A percentile compares a stretch with the other conserved stretches of the same genome.
Conservation (phyloP, 2,888 invertebrate species). For the Dendrolimus pini region DNA sequence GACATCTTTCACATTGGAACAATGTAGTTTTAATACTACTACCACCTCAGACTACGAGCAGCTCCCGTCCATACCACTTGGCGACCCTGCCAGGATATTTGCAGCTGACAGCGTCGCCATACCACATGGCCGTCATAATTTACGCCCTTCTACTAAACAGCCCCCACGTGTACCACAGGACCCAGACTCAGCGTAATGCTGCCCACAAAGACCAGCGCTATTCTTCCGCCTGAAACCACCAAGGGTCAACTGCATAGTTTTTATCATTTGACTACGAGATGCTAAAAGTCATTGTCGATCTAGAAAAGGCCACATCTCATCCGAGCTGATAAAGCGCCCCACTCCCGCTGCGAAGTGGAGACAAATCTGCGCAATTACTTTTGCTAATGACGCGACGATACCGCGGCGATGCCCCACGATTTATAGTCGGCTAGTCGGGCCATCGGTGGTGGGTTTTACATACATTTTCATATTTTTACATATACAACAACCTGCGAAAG, state of each 20-base stretch:
- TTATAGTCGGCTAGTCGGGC: slow-evolving; percentile 57
- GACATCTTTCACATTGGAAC: too few relatives aligned
- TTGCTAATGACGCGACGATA: slow-evolving; percentile 63
- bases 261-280: slow-evolving; percentile 5
- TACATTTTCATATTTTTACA: slow-evolving; percentile 58
- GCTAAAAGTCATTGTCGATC: not conserved
- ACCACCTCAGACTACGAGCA: too few relatives aligned
- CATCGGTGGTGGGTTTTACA: slow-evolving; percentile 60
- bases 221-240: too few relatives aligned
- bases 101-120: too few relatives aligned
- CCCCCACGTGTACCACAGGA: too few relatives aligned
- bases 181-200: too few relatives aligned
- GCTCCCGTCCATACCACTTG: too few relatives aligned
- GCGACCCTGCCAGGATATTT: too few relatives aligned
- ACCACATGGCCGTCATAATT: too few relatives aligned
- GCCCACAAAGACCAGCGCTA: too few relatives aligned
- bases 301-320: slow-evolving; percentile 39
- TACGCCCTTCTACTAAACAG: too few relatives aligned
- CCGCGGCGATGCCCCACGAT: slow-evolving; percentile 49
- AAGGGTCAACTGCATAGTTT: slow-evolving; percentile 15
- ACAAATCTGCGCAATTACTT: slow-evolving; percentile 67
- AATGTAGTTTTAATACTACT: too few relatives aligned
- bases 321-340: slow-evolving; percentile 43
- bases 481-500: slow-evolving; percentile 40
- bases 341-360: slow-evolving; percentile 39